Conservation (phyloP, 2,113 vertebrate species). For the Eptesicus fuscus region DNA sequence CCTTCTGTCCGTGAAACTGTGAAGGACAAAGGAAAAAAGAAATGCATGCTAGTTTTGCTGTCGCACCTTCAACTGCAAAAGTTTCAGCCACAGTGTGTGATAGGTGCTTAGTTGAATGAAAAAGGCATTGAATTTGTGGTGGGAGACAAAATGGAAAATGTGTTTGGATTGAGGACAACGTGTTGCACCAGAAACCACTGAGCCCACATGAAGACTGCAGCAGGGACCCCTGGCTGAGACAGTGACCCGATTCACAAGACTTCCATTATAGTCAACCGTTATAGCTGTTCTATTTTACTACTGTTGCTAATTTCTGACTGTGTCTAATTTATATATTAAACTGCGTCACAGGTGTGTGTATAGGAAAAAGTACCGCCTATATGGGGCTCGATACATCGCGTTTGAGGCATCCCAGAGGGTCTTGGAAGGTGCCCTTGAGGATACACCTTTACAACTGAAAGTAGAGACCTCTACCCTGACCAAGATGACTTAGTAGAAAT, state of each 20-base stretch:
- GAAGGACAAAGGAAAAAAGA: not conserved
- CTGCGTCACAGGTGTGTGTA: not conserved
- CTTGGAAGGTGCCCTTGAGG: too few species aligned
- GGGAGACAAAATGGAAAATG: not conserved
- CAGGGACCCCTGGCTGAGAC: not conserved
- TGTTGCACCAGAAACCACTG: not conserved
- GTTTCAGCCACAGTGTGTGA: not conserved
- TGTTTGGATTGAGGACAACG: not conserved
- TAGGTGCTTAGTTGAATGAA: not conserved
- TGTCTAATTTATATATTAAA: not conserved
- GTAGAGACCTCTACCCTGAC: not conserved
- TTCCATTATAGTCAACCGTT: too few species aligned
- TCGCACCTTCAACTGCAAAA: too few species aligned
- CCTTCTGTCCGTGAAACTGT: not conserved
- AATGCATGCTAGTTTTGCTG: not conserved
- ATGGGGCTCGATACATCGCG: too few species aligned
- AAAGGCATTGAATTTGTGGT: not conserved
- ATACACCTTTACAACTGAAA: not conserved
- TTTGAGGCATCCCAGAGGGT: not conserved
- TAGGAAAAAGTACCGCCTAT: not conserved
- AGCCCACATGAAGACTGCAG: too few species aligned
- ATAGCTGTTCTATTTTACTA: not conserved
- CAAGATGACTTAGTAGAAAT: not conserved
- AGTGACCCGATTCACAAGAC: not conserved
- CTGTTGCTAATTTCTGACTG: not conserved